Conservation (phyloP, 2,888 invertebrate genomes). For the Anthrax anthrax region DNA sequence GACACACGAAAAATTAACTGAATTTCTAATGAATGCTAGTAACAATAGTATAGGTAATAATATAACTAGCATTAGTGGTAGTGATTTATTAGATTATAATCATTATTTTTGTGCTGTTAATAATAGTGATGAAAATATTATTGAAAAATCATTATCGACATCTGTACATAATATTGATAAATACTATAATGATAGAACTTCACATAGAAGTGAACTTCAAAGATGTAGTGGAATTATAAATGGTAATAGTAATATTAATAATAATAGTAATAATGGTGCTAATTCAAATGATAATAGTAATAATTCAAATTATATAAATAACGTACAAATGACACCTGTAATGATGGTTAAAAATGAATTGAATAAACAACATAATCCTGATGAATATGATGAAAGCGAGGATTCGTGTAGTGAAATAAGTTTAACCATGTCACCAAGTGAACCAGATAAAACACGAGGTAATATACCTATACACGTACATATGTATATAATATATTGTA, state of each 20-base stretch:
- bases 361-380: background rate
- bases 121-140: background rate
- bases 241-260: background rate
- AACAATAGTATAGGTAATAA: background rate
- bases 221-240: background rate
- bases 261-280: slow-evolving; percentile 26
- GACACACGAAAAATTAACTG: slow-evolving; percentile 14
- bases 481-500: background rate
- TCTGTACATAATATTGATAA: background rate
- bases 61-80: background rate
- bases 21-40: slow-evolving; percentile 14
- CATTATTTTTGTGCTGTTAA: background rate
- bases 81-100: background rate
- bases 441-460: slow-evolving; percentile 31
- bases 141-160: background rate
- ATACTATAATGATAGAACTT: background rate
- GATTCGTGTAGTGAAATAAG: slow-evolving; percentile 34
- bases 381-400: slow-evolving; percentile 25
- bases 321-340: background rate
- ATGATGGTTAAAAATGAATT: background rate
- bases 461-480: background rate
- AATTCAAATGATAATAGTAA: slow-evolving; percentile 5
- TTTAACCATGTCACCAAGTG: slow-evolving; percentile 31
- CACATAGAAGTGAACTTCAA: background rate
- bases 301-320: background rate